Percentiles rank a stretch among this genome's conserved stretches.
These are phyloP conservation scores for Helogale parvula DNA, from an alignment of 2,113 vertebrate species.

Conservation along the genomic window DNA sequence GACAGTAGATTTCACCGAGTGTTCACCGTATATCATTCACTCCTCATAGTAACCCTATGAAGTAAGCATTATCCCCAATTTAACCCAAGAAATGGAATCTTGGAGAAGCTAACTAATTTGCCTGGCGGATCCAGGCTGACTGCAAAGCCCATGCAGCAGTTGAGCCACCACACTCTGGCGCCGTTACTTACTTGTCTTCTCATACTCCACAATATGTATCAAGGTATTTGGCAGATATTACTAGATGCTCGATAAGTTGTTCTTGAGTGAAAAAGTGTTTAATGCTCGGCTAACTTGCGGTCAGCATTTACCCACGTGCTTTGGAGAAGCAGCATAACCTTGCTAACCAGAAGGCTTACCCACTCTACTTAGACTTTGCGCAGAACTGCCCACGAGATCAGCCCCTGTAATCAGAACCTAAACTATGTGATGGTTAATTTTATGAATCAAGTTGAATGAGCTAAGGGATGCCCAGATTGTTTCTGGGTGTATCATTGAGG, in stretches of 20 bases:
- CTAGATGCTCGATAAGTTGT: neutral
- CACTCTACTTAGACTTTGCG: neutral
- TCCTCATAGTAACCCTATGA: neutral
- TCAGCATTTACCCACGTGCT: neutral
- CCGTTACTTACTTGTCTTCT: neutral
- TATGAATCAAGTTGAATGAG: neutral
- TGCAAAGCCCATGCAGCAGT: neutral
- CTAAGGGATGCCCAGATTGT: neutral
- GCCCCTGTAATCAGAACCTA: neutral
- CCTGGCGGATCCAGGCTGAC: neutral
- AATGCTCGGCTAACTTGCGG: constrained; percentile 10
- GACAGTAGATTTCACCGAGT: neutral
- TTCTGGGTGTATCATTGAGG: neutral
- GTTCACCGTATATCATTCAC: neutral
- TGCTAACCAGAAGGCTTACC: neutral
- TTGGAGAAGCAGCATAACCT: neutral
- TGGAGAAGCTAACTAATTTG: neutral
- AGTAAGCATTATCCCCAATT: neutral
- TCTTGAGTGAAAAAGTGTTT: constrained; percentile 25
- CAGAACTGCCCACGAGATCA: neutral
- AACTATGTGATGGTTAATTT: neutral
- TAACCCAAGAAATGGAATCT: neutral
- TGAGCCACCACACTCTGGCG: neutral
- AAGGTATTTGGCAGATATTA: neutral
- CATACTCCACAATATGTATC: neutral